A percentile compares a stretch with the other conserved stretches of the same genome.
These are phyloP conservation scores for Etia nguti DNA, from an alignment of 2,113 vertebrate species.

Conservation along the genomic window DNA sequence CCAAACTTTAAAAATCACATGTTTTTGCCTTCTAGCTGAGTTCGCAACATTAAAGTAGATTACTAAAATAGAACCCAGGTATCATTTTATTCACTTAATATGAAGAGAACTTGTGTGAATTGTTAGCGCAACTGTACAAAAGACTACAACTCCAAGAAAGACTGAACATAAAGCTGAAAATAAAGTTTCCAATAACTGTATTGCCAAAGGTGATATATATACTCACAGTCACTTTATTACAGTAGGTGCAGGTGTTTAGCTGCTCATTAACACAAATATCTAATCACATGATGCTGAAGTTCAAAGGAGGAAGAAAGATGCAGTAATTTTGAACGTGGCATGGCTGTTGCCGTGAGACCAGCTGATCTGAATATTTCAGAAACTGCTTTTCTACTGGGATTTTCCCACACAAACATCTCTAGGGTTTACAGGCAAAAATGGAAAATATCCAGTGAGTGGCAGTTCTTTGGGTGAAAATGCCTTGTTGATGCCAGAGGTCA, in stretches of 20 bases:
- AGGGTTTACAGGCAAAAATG: background rate
- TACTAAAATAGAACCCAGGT: background rate
- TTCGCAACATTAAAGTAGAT: background rate
- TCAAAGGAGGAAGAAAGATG: background rate
- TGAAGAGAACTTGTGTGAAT: background rate
- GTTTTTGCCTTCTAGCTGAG: background rate
- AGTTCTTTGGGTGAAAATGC: background rate
- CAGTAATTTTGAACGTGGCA: background rate
- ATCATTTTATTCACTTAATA: background rate
- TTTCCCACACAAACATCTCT: background rate
- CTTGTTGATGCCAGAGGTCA: background rate
- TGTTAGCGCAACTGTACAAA: background rate
- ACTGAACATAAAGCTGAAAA: background rate
- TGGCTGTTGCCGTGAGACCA: background rate
- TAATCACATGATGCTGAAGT: background rate
- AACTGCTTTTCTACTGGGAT: background rate
- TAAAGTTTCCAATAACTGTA: background rate
- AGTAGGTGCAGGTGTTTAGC: background rate
- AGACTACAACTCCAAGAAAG: background rate
- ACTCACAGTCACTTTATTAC: background rate
- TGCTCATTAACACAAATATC: background rate
- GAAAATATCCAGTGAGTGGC: background rate
- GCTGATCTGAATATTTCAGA: background rate
- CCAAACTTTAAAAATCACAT: background rate
- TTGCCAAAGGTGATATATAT: background rate